Evolutionary conservation across 2,888 invertebrate species (phyloP).

Genomic region (Drosophila monieri): DNA sequence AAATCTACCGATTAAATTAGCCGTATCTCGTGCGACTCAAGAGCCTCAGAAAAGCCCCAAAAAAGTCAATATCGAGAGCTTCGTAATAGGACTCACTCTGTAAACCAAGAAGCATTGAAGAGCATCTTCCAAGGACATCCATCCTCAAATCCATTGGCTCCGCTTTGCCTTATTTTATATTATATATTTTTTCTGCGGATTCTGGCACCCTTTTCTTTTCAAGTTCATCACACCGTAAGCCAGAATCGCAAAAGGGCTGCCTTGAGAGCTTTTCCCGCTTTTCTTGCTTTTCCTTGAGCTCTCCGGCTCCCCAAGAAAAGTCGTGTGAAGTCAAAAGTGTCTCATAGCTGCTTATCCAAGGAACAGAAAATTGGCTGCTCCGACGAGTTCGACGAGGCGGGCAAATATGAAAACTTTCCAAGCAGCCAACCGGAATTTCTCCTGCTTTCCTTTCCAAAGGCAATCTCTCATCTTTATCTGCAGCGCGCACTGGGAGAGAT

Average conservation of each 20-base stretch:
- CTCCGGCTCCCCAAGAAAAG: conserved; percentile 7
- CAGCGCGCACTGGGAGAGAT: conserved; percentile 44
- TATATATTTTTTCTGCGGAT: conserved; percentile 21
- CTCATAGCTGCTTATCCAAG: conserved; percentile 61
- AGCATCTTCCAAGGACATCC: neutral
- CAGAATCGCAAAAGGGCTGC: conserved; percentile 13
- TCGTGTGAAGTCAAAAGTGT: conserved; percentile 59
- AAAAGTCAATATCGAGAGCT: conserved; percentile 4
- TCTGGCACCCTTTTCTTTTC: conserved; percentile 34
- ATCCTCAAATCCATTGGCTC: conserved; percentile 16
- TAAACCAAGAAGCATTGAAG: conserved; percentile 10
- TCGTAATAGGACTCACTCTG: neutral
- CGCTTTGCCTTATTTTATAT: conserved; percentile 19
- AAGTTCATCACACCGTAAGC: conserved; percentile 33
- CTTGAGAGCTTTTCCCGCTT: conserved; percentile 7
- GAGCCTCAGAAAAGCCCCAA: conserved; percentile 1
- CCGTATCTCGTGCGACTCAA: neutral
- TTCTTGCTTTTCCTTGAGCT: conserved; percentile 18
- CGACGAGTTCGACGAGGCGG: conserved; percentile 72
- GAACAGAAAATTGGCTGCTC: conserved; percentile 68
- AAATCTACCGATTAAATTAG: neutral
- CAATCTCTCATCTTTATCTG: conserved; percentile 63
- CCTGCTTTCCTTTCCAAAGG: conserved; percentile 49
- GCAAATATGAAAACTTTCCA: conserved; percentile 73
- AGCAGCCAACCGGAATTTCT: conserved; percentile 64